phyloP scores from a whole-genome alignment of 2,888 invertebrate species.

The Cephonodes hylas region DNA sequence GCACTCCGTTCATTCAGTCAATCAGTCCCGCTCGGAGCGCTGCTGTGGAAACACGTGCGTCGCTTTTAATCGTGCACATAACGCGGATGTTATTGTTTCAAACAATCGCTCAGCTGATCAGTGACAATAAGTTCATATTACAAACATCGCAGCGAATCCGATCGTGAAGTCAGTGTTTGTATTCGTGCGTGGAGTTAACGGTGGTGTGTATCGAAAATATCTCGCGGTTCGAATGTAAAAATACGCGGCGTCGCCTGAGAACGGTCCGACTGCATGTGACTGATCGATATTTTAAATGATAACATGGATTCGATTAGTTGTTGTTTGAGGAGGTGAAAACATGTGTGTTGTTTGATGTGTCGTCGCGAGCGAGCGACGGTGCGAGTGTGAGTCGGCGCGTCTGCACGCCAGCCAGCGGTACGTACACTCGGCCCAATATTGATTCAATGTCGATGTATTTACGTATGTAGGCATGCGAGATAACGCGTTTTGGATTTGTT shows the following conservation, averaged over 20 bases:
- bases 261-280: constrained; percentile 71
- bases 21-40: constrained; percentile 66
- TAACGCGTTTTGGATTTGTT: constrained; percentile 67
- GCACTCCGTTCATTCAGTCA: constrained; percentile 56
- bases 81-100: constrained; percentile 68
- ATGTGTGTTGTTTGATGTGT: constrained; percentile 45
- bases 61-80: constrained; percentile 36
- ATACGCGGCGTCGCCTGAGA: constrained; percentile 73
- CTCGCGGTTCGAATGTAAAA: constrained; percentile 71
- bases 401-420: constrained; percentile 34
- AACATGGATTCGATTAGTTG: constrained; percentile 78
- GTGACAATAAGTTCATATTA: constrained; percentile 50
- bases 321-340: constrained; percentile 64
- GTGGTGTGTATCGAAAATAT: constrained; percentile 60
- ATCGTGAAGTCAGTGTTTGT: constrained; percentile 1
- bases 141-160: not conserved
- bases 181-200: constrained; percentile 38
- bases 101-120: constrained; percentile 76
- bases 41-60: constrained; percentile 34
- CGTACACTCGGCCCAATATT: constrained; percentile 62
- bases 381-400: constrained; percentile 12
- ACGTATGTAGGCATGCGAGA: constrained; percentile 52
- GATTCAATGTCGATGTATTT: constrained; percentile 65
- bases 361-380: constrained; percentile 27
- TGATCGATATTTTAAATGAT: constrained; percentile 81